phyloP scores from a whole-genome alignment of 2,888 invertebrate genomes.

The Lithophane socia region DNA sequence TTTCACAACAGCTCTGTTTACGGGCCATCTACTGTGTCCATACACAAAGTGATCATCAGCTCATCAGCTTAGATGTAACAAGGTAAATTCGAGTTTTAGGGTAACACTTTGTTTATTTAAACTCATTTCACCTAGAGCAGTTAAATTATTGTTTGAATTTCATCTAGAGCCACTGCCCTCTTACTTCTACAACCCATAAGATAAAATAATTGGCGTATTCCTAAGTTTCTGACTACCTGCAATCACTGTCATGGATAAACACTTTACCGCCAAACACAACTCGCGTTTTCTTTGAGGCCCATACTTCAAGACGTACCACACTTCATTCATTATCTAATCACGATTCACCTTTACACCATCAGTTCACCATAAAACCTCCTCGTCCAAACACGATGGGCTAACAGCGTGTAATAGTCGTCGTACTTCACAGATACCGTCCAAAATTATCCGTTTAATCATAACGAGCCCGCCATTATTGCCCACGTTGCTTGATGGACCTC shows the following conservation, averaged over 20 bases:
- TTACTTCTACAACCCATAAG: neutral
- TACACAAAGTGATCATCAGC: neutral
- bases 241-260: constrained; percentile 7
- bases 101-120: neutral
- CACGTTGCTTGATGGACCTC: constrained; percentile 69
- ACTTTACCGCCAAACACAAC: neutral
- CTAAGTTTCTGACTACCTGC: neutral
- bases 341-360: constrained; percentile 54
- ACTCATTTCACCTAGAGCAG: no score
- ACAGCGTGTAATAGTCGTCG: constrained; percentile 73
- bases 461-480: constrained; percentile 76
- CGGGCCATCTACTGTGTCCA: neutral
- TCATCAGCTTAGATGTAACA: neutral
- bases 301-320: constrained; percentile 11
- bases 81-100: neutral
- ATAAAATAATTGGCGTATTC: neutral
- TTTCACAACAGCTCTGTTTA: neutral
- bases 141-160: neutral
- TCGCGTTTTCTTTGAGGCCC: neutral
- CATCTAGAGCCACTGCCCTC: neutral
- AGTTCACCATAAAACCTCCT: constrained; percentile 47
- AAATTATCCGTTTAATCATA: constrained; percentile 82
- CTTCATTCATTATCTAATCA: constrained; percentile 62
- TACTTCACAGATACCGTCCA: constrained; percentile 73
- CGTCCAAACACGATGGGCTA: constrained; percentile 59